Conservation (phyloP, 2,113 vertebrate species). For the Enhydra lutris region DNA sequence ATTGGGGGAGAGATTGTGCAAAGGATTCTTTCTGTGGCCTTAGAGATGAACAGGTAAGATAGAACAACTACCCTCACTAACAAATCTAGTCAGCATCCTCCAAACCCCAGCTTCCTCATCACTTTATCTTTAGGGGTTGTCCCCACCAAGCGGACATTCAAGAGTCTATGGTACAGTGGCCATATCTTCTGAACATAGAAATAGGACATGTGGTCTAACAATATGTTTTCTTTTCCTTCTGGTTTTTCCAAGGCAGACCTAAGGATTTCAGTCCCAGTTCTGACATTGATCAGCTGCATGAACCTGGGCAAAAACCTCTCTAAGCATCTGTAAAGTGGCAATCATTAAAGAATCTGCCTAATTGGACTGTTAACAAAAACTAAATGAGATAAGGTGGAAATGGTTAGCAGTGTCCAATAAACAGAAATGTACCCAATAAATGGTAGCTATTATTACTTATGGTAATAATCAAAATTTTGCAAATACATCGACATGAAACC, state of each 20-base stretch:
- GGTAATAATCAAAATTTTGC: constrained; percentile 9
- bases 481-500: constrained; percentile 3
- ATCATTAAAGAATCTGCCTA: background rate
- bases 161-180: background rate
- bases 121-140: background rate
- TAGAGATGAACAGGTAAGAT: constrained; percentile 5
- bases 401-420: background rate
- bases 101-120: background rate
- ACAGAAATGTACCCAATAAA: background rate
- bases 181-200: background rate
- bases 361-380: background rate
- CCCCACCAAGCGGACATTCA: background rate
- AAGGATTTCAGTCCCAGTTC: background rate
- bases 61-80: background rate
- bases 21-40: background rate
- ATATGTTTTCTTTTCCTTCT: background rate
- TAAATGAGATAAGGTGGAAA: constrained; percentile 15
- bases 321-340: constrained; percentile 12
- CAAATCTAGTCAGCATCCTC: background rate
- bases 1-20: background rate
- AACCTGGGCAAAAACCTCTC: background rate
- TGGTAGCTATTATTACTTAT: background rate
- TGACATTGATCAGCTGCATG: background rate
- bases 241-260: background rate
- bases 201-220: background rate